Base-by-base conservation (phyloP, 35 echinoderm and acorn worm genomes). In the Acanthaster planci region DNA sequence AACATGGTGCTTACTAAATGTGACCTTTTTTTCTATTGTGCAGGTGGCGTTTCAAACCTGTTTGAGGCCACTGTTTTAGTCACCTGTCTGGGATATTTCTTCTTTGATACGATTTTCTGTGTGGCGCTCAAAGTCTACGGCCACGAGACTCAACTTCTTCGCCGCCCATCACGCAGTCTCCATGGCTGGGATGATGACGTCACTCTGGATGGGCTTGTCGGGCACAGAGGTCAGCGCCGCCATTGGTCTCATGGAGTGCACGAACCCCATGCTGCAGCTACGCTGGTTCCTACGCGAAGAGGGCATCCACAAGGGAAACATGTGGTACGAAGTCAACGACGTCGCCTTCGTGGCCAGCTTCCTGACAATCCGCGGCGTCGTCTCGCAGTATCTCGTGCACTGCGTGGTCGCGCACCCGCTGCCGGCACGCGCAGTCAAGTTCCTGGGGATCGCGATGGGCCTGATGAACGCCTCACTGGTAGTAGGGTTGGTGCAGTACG, bases 131-230 rank as follows among this genome's bases (percentile, higher is more conserved):
- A 29, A 7, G 23, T 72, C 34, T 72, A 72, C 34, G 64, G 64
- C 1, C 26, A 29, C 26, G 64, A 72, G 64, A 72, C 64, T 3
- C 26, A n/a, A 23, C 34, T 4, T 72, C 22, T 26, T 23, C 19
- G 34, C 15, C 29, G 34, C 30, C 26, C 64, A 72, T 72, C 64
- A 72, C 64, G 9, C 30, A 26, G 64, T 72, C 64, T 19, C 64
- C 19, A 10, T 72, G 23, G 64, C 64, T 2, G 64, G 64, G 14
- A 72, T 72, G 64, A 34, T 72, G 64, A 72, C 64, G 64, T 72
- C 64, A 72, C 64, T 72, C 7, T 72, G 34, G 7, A 7, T 23
- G 8, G 64, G 64, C 26, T 19, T 72, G 23, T 72, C 64, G 8
- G 64, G 64, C 34, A 72, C 64, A 7, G 64, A 72, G 26, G 34